Base-by-base conservation (phyloP, 2,888 invertebrate species). In the Cephus nigrinus region DNA sequence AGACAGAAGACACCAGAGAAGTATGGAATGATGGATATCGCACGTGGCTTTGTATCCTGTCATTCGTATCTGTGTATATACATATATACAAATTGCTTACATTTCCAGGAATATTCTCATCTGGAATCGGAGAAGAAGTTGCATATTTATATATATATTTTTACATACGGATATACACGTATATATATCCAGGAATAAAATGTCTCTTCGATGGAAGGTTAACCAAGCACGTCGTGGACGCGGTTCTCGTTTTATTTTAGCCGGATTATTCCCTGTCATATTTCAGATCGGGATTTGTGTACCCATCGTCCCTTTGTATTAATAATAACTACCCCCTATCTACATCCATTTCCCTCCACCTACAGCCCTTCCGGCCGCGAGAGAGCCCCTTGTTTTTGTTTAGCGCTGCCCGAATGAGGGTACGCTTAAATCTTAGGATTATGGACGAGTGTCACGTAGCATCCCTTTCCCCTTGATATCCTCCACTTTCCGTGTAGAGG, bases 281-380 rank as follows among this genome's bases (percentile, higher is more conserved):
- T 89, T 89, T 90, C 87, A 90, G 88, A 90, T 89, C 86, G 88
- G 90, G 89, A 90, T 90, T 90, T 90, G 88, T 85, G 84, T 86
- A 86, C 83, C 55, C 86, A 87, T 88, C 87, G 85, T 83, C 83
- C 84, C 86, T 87, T 87, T 88, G 88, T 87, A 88, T 89, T 89
- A 88, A 88, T 89, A 88, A 89, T 86, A 86, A 87, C 83, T 83
- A 80, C 81, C 78, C 79, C 78, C 80, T 81, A 80, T 80, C 80
- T 80, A 68, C 80, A 32, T 73, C 33, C 76, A 72, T 79, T 78
- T 80, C 75, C 78, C 78, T 77, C 79, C 77, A 73, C 78, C 78
- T 74, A 80, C 79, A 78, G 32, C 77, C 35, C 80, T 81, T 81
- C 78, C 81, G 72, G 77, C 77, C 76, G 80, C 80, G 80, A 83